Conservation (phyloP, 2,797 vertebrate genomes). For the Salmo trutta region DNA sequence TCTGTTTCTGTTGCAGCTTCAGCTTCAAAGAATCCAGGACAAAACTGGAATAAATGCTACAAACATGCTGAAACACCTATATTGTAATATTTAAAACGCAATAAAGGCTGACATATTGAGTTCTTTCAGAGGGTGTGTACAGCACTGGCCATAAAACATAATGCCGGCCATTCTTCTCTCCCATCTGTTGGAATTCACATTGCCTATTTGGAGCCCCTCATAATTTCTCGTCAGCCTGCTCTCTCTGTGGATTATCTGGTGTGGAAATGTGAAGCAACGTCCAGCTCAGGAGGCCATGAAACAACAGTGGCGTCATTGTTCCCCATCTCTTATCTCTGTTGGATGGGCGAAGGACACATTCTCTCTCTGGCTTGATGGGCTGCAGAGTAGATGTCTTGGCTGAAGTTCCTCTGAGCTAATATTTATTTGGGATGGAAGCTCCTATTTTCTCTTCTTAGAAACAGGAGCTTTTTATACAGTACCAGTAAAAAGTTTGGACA, state of each 20-base stretch:
- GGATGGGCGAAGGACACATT: conserved; percentile 34
- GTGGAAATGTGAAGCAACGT: conserved; percentile 54
- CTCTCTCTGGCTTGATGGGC: conserved; percentile 21
- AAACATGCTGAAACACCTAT: conserved; percentile 26
- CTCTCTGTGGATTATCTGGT: conserved; percentile 54
- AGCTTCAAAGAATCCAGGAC: conserved; percentile 5
- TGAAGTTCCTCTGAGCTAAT: not conserved
- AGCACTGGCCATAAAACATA: conserved; percentile 25
- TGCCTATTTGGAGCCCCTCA: conserved; percentile 31
- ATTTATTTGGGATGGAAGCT: not conserved
- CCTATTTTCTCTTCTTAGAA: not conserved
- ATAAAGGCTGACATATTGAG: conserved; percentile 8
- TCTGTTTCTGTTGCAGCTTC: not conserved
- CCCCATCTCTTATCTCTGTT: conserved; percentile 41
- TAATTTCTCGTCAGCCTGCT: conserved; percentile 43
- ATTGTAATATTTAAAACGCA: conserved; percentile 39
- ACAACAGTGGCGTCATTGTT: conserved; percentile 68
- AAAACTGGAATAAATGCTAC: conserved; percentile 13
- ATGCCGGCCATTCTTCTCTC: conserved; percentile 39
- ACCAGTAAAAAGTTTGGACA: no score
- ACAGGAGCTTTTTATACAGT: not conserved
- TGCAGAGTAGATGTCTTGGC: not conserved
- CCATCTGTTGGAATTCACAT: conserved; percentile 58
- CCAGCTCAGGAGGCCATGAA: conserved; percentile 27
- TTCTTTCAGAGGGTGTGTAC: conserved; percentile 3